Percentiles rank a stretch among this genome's conserved stretches.
Conservation (phyloP, 2,888 invertebrate genomes). For the Pollenia griseotomentosa region DNA sequence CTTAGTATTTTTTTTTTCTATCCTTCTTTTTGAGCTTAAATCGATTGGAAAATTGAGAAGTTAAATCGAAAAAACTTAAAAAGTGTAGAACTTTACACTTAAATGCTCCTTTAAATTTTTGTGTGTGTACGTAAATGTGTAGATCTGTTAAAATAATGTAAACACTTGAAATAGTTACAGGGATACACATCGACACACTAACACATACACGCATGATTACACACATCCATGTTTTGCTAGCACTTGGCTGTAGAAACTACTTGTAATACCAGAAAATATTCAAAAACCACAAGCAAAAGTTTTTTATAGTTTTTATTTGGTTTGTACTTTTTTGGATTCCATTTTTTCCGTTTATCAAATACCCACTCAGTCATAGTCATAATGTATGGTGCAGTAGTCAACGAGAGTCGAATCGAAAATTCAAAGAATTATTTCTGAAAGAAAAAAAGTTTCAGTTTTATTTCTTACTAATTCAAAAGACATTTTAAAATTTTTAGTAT, state of each 20-base stretch:
- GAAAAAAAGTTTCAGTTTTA: background rate
- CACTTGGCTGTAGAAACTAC: constrained; percentile 9
- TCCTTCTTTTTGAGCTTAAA: constrained; percentile 55
- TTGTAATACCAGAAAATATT: constrained; percentile 42
- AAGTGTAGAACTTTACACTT: constrained; percentile 67
- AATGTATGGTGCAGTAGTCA: constrained; percentile 12
- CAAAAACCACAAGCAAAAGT: constrained; percentile 62
- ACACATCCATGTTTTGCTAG: constrained; percentile 7
- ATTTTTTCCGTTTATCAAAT: constrained; percentile 37
- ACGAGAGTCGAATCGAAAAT: background rate
- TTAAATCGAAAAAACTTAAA: constrained; percentile 45
- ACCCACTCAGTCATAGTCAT: constrained; percentile 11
- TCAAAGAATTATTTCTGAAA: background rate
- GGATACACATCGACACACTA: constrained; percentile 10
- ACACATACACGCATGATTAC: constrained; percentile 27
- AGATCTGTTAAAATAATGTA: constrained; percentile 44
- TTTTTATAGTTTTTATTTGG: constrained; percentile 21
- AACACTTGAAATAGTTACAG: constrained; percentile 52
- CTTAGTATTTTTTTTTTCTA: background rate
- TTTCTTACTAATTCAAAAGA: background rate
- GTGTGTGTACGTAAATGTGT: background rate
- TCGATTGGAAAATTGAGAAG: constrained; percentile 70
- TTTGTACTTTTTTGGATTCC: background rate
- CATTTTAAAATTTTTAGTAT: too few relatives aligned
- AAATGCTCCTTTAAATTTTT: constrained; percentile 56